Evolutionary conservation across 2,113 vertebrate species (phyloP), one percentile per base, ranked within the genome.

Genomic region (Monarcha castaneiventris): DNA sequence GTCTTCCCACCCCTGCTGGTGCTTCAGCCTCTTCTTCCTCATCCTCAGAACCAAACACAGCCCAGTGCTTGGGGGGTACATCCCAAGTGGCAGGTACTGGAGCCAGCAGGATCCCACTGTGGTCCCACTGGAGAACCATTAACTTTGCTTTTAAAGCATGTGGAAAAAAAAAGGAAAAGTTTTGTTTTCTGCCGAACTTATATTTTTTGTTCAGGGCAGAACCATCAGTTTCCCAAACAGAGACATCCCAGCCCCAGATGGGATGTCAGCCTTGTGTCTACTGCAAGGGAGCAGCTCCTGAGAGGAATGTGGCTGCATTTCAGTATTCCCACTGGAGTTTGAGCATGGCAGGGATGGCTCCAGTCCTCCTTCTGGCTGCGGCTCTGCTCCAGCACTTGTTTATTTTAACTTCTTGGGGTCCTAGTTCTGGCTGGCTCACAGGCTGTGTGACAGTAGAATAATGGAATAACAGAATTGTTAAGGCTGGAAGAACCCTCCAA

Each of bases 41-140:
- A 0, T 58, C 49, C 44, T 74, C 55, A 0, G 0, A 23, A 22
- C 29, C 35, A 23, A 48, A 18, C n/a, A 3, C 20, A 48, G 1
- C 55, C 25, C 22, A n/a, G 18, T 44, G 68, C 63, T 58, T n/a
- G 1, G 0, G 5, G 75, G 72, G 51, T 10, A 1, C 12, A 1
- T 26, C 25, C 25, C 0, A 0, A 19, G 30, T 39, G 25, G 30
- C 67, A 68, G 67, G 23, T 37, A 1, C 59, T 0, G 3, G 41
- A 48, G 51, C 62, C 66, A 62, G 74, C 56, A 26, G 61, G 64
- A 29, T 51, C 43, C 32, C 30, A 3, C 33, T 22, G n/a, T 46
- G 51, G 27, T 43, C 6, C 17, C 2, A 0, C 32, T 71, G 29
- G 21, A 62, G 25, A 74, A 30, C 23, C 33, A 5, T 74, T 67